These are phyloP conservation scores for Melanotaenia boesemani DNA, from an alignment of 2,797 vertebrate genomes.

Conservation along the genomic window DNA sequence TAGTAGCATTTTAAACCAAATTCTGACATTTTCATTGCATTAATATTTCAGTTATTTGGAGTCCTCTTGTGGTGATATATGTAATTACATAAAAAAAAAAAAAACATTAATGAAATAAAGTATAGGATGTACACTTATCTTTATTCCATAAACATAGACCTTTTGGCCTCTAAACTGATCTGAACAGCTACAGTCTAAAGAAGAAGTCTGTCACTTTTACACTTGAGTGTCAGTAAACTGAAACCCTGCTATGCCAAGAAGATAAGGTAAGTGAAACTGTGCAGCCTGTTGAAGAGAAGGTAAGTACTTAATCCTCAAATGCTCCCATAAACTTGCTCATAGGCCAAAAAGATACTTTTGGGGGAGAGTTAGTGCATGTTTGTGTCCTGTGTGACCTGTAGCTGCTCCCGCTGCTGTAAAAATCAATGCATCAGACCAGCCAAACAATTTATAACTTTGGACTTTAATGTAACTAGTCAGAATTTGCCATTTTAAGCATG, in stretches of 20 bases:
- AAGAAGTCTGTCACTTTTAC: background rate
- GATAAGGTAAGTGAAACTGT: slow-evolving; percentile 14
- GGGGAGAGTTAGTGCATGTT: background rate
- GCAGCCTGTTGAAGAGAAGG: slow-evolving; percentile 10
- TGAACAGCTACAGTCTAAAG: no score
- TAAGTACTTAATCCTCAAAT: slow-evolving; percentile 37
- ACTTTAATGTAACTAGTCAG: background rate
- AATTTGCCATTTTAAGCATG: background rate
- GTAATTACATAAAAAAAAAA: no score
- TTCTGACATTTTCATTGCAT: no score
- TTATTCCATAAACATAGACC: no score
- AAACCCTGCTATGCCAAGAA: slow-evolving; percentile 3
- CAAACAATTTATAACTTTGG: background rate
- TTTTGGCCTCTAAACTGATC: no score
- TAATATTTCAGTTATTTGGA: no score
- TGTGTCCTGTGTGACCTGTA: background rate
- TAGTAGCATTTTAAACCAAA: no score
- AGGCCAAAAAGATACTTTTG: background rate
- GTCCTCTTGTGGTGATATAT: no score
- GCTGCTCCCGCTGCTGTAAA: background rate
- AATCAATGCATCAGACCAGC: background rate
- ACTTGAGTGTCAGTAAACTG: slow-evolving; percentile 3
- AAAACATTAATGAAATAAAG: no score
- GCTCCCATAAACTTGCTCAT: slow-evolving; percentile 8
- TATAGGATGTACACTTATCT: no score